Evolutionary conservation across 2,888 invertebrate species (phyloP).

Genomic region (Stegophylla sp.): DNA sequence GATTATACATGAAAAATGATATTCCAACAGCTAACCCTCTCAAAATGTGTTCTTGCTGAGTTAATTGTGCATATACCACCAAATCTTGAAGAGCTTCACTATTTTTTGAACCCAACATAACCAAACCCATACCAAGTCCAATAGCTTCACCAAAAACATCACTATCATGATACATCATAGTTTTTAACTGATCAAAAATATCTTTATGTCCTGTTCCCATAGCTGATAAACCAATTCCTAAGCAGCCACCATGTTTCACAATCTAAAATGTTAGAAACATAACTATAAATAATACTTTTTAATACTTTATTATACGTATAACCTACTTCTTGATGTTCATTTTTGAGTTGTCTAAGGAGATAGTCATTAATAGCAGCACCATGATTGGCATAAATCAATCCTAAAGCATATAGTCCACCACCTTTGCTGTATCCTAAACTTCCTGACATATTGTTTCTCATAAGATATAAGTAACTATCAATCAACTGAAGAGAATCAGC

Average conservation of each 20-base stretch:
- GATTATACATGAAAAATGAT: constrained; percentile 94
- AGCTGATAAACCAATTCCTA: constrained; percentile 95
- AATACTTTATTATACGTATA: constrained; percentile 29
- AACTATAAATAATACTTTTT: background rate
- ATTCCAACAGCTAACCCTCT: constrained; percentile 97
- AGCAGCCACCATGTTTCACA: constrained; percentile 96
- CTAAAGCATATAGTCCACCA: constrained; percentile 92
- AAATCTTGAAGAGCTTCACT: constrained; percentile 89
- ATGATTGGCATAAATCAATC: constrained; percentile 98
- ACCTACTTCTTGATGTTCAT: constrained; percentile 85
- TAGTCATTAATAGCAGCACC: constrained; percentile 96
- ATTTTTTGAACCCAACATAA: constrained; percentile 95
- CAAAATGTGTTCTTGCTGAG: constrained; percentile 97
- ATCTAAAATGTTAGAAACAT: constrained; percentile 68
- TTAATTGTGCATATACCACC: constrained; percentile 95
- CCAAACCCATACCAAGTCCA: constrained; percentile 98
- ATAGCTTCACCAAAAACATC: constrained; percentile 99
- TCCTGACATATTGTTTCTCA: constrained; percentile 80
- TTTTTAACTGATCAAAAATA: constrained; percentile 95
- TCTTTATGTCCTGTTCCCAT: constrained; percentile 97
- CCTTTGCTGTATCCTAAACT: constrained; percentile 93
- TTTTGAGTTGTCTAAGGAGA: constrained; percentile 91
- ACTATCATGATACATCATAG: constrained; percentile 97
- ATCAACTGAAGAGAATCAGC: constrained; percentile 94
- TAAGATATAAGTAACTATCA: constrained; percentile 93